Evolutionary conservation across 1,140 invertebrate genomes (phyloP).

Genomic region (Polyergus mexicanus): DNA sequence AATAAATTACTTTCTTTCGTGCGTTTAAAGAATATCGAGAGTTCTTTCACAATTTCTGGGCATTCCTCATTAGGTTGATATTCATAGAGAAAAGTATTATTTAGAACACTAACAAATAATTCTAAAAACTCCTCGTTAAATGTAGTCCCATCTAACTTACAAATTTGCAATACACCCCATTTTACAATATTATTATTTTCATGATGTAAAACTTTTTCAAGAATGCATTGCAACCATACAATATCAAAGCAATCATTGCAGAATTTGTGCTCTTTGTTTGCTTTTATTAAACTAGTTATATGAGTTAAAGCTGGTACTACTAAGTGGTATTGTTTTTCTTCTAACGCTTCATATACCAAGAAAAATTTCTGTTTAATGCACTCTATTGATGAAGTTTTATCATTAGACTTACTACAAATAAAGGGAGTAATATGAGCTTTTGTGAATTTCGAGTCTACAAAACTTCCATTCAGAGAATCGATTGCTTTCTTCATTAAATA

Average conservation of each 20-base stretch:
- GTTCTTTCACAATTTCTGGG: slow-evolving; percentile 72
- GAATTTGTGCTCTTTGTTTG: slow-evolving; percentile 60
- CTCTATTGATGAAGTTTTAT: slow-evolving; percentile 46
- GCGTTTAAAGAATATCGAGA: slow-evolving; percentile 69
- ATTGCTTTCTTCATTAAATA: slow-evolving; percentile 80
- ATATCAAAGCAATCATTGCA: slow-evolving; percentile 76
- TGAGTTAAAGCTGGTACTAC: slow-evolving; percentile 86
- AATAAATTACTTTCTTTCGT: slow-evolving; percentile 51
- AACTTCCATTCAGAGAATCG: slow-evolving; percentile 69
- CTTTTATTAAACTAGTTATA: slow-evolving; percentile 78
- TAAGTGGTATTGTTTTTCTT: slow-evolving; percentile 89
- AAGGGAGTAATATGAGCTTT: slow-evolving; percentile 71
- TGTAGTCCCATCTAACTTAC: slow-evolving; percentile 65
- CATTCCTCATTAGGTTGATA: slow-evolving; percentile 46
- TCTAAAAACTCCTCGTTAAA: slow-evolving; percentile 73
- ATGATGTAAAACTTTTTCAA: slow-evolving; percentile 84
- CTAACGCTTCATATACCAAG: slow-evolving; percentile 87
- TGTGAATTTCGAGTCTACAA: not conserved
- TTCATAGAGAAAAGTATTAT: slow-evolving; percentile 80
- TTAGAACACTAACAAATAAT: slow-evolving; percentile 74
- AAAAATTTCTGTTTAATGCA: slow-evolving; percentile 83
- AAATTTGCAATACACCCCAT: slow-evolving; percentile 80
- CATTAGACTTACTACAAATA: slow-evolving; percentile 50
- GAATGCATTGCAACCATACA: slow-evolving; percentile 84
- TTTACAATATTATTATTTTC: slow-evolving; percentile 85